Evolutionary conservation across 2,113 vertebrate genomes (phyloP).

Genomic region (Psephotus haematonotus): DNA sequence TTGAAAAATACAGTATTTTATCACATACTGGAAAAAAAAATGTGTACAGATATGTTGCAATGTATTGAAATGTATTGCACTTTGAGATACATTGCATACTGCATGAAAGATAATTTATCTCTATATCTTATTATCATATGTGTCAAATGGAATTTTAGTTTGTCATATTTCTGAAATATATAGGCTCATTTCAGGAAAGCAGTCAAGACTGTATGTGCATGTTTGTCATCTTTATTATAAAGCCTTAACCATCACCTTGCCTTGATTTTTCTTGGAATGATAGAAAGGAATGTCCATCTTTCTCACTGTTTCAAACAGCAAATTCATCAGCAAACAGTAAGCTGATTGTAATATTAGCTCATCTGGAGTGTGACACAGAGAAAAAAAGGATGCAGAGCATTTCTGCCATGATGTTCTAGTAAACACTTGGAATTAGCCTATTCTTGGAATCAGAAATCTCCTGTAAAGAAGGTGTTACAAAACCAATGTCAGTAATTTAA

Average conservation of each 20-base stretch:
- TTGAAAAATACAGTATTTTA: neutral
- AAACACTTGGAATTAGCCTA: neutral
- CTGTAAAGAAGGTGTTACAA: neutral
- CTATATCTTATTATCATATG: neutral
- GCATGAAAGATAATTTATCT: slow-evolving; percentile 4
- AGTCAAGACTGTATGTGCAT: neutral
- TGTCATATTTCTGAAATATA: neutral
- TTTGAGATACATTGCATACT: neutral
- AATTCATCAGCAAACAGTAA: neutral
- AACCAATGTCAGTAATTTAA: neutral
- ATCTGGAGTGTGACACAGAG: fast-evolving
- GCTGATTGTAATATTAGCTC: neutral
- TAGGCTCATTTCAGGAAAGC: neutral
- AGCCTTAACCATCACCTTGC: neutral
- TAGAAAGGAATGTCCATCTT: neutral
- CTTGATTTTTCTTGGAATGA: neutral
- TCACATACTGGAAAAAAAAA: neutral
- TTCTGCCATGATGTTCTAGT: neutral
- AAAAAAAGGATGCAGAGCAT: neutral
- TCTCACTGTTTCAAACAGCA: neutral
- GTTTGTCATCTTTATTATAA: neutral
- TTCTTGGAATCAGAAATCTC: neutral
- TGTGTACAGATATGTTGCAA: neutral
- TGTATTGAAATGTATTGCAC: neutral
- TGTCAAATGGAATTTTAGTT: neutral